Evolutionary conservation across 2,888 invertebrate genomes (phyloP), one percentile per base, ranked within the genome.

Genomic region (Phyllotreta cruciferae): DNA sequence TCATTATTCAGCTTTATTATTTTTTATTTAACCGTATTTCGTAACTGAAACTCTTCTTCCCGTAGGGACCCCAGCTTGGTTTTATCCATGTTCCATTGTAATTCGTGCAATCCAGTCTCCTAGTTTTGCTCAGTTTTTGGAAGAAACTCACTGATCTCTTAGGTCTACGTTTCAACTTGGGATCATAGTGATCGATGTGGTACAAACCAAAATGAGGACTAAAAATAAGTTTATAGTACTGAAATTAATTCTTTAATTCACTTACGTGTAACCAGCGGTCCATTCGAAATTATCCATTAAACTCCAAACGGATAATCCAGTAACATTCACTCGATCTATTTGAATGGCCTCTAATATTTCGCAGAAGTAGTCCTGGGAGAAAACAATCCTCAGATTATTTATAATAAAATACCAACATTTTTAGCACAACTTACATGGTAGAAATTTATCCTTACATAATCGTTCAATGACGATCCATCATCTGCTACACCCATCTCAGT

Each of bases 151-250:
- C 84, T 0, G 91, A 91, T 44, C 83, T 83, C 75, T 90, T 88
- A 0, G 88, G 85, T 0, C 83, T 86, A 67, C 91, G 83, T 0
- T 84, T 82, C 64, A 85, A 84, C 0, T 83, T 80, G 0, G 84
- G 82, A 69, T 85, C 85, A 1, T 80, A 76, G 74, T 88, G 89
- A 74, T 92, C 86, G 0, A 91, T 88, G 71, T 85, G 82, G 70
- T 87, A 88, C 0, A 91, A 71, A 5, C 92, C 91, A 77, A 89
- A 91, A 37, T 34, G 36, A 36, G 13, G 11, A 36, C 49, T 50
- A 1, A 7, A 49, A 47, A 57, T n/a, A 10, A 14, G 42, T 24
- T 24, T 24, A 24, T 4, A 24, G 24, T 3, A 24, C n/a, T n/a
- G n/a, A n/a, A n/a, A n/a, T n/a, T n/a, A n/a, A n/a, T n/a, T n/a